Percentiles rank a stretch among this genome's conserved stretches.
Conservation (phyloP, 2,113 vertebrate genomes). For the Sylvia atricapilla region DNA sequence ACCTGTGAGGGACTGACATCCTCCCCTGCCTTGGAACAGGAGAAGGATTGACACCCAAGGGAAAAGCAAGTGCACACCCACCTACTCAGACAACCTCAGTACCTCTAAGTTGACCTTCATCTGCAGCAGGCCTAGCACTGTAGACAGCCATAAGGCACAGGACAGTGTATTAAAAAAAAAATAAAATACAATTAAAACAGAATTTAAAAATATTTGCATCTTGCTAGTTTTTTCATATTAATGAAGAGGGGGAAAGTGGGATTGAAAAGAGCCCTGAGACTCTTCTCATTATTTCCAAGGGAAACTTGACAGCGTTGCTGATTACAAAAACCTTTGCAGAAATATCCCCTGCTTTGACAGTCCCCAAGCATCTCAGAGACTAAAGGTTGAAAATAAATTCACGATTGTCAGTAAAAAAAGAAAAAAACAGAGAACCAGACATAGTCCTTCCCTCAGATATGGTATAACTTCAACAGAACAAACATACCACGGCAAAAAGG, state of each 20-base stretch:
- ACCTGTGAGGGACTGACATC: not conserved
- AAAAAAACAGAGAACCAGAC: not conserved
- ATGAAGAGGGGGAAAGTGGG: fast-evolving
- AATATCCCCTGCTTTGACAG: not conserved
- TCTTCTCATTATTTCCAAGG: not conserved
- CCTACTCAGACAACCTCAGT: not conserved
- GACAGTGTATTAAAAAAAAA: fast-evolving
- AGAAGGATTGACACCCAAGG: not conserved
- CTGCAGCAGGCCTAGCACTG: not conserved
- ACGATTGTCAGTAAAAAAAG: not conserved
- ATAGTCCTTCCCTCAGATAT: not conserved
- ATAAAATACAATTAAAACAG: not conserved
- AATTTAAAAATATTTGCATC: not conserved
- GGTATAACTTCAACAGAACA: not conserved
- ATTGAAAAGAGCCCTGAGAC: not conserved
- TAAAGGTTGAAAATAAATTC: not conserved
- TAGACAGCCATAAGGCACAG: not conserved
- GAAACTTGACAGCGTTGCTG: not conserved
- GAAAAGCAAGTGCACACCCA: not conserved
- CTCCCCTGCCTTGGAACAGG: not conserved
- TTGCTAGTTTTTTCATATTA: not conserved
- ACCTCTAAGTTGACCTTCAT: not conserved
- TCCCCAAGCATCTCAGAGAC: not conserved
- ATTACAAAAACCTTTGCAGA: not conserved
- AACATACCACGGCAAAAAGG: not conserved